These are phyloP conservation scores for Dissostichus mawsoni DNA, from an alignment of 2,113 vertebrate genomes.

Conservation along the genomic window DNA sequence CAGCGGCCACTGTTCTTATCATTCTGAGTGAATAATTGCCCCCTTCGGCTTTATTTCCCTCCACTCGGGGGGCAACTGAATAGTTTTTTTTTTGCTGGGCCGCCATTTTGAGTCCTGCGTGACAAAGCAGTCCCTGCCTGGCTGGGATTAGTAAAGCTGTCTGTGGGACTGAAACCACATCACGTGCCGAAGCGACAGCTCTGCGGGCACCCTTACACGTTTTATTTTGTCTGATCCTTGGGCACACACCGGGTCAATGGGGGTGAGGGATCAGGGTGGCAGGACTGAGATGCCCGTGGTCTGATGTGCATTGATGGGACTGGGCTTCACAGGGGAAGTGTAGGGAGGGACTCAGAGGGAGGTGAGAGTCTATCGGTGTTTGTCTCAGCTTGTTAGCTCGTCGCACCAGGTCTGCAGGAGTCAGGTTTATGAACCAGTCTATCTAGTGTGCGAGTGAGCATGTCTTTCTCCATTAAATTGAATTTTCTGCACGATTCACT, in stretches of 20 bases:
- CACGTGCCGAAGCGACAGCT: constrained; percentile 68
- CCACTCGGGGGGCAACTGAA: constrained; percentile 40
- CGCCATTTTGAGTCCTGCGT: constrained; percentile 64
- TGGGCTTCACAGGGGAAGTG: constrained; percentile 31
- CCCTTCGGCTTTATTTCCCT: constrained; percentile 50
- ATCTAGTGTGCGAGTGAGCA: constrained; percentile 11
- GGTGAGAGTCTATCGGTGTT: constrained; percentile 63
- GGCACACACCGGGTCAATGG: constrained; percentile 58
- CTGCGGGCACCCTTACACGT: constrained; percentile 50
- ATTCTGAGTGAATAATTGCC: constrained; percentile 56
- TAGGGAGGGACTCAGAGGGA: constrained; percentile 48
- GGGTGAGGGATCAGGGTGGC: constrained; percentile 64
- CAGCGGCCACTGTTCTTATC: constrained; percentile 31
- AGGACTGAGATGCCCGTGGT: constrained; percentile 65
- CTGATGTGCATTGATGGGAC: constrained; percentile 74
- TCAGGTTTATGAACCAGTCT: constrained; percentile 50
- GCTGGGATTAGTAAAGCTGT: constrained; percentile 65
- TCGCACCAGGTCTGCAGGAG: constrained; percentile 51
- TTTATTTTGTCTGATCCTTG: constrained; percentile 72
- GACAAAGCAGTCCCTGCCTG: constrained; percentile 62
- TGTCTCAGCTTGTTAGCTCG: constrained; percentile 73
- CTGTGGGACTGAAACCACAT: constrained; percentile 55
- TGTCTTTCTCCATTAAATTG: constrained; percentile 32
- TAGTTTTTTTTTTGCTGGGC: constrained; percentile 3
- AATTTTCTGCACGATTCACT: constrained; percentile 20